phyloP scores from a whole-genome alignment of 2,113 vertebrate genomes.

The mouse (Mus musculus) region DNA sequence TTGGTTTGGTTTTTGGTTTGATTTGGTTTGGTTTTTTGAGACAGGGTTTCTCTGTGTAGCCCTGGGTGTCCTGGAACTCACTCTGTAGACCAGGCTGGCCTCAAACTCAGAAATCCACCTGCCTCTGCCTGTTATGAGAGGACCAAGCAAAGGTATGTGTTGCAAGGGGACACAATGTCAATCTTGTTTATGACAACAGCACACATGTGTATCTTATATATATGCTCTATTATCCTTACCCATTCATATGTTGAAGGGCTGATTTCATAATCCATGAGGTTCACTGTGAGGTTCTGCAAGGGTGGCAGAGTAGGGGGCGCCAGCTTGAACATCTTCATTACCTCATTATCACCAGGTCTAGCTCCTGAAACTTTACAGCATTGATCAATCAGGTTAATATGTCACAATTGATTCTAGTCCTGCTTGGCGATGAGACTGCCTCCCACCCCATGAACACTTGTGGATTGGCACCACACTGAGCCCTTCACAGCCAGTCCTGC shows the following conservation, averaged over 20 bases:
- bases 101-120: too few species aligned
- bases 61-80: too few species aligned
- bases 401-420: neutral
- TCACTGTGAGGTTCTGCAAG: neutral
- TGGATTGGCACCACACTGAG: neutral
- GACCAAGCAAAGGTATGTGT: neutral
- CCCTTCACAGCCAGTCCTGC: neutral
- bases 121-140: neutral
- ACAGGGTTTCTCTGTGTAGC: too few species aligned
- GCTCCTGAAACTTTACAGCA: neutral
- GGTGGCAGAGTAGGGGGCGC: rapidly evolving
- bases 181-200: neutral
- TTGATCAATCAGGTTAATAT: neutral
- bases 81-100: too few species aligned
- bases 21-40: too few species aligned
- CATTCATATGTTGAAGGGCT: neutral
- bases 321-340: neutral
- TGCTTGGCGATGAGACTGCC: too few species aligned
- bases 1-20: too few species aligned
- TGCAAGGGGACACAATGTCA: neutral
- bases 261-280: neutral
- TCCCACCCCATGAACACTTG: too few species aligned
- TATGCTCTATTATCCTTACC: neutral
- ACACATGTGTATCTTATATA: neutral
- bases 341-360: neutral